Evolutionary conservation across 2,888 invertebrate species (phyloP).

Genomic region (Erebia palarica): DNA sequence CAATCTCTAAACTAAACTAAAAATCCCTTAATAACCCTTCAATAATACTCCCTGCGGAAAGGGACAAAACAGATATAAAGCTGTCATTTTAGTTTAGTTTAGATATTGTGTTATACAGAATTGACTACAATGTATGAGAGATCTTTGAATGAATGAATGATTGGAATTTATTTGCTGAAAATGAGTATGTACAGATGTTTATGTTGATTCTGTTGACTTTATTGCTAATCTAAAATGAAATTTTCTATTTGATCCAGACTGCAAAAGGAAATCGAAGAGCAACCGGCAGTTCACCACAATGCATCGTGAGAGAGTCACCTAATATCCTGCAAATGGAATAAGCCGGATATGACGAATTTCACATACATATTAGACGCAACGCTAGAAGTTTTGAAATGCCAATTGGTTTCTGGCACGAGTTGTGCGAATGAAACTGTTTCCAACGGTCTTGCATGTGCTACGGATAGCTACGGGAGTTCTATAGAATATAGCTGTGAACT

Average conservation of each 20-base stretch:
- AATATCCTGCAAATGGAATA: conserved; percentile 32
- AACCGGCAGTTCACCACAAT: conserved; percentile 20
- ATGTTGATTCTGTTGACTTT: no score
- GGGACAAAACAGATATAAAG: no score
- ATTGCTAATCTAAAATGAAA: neutral
- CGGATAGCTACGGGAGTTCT: conserved; percentile 43
- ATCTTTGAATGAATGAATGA: no score
- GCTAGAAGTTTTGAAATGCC: conserved; percentile 66
- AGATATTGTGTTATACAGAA: no score
- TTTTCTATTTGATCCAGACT: conserved; percentile 33
- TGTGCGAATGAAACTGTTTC: conserved; percentile 52
- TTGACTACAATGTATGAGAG: no score
- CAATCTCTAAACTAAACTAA: no score
- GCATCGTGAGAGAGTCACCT: conserved; percentile 36
- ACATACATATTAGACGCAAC: conserved; percentile 56
- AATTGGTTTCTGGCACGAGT: conserved; percentile 53
- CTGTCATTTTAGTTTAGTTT: no score
- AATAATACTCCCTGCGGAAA: no score
- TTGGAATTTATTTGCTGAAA: no score
- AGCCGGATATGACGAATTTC: conserved; percentile 65
- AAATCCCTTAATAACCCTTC: no score
- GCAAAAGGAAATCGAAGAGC: neutral
- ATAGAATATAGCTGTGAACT: conserved; percentile 62
- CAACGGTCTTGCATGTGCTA: conserved; percentile 60
- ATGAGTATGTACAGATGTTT: no score